A percentile compares a stretch with the other conserved stretches of the same genome.
These are phyloP conservation scores for Elmis aenea DNA, from an alignment of 2,888 invertebrate genomes.

Conservation along the genomic window DNA sequence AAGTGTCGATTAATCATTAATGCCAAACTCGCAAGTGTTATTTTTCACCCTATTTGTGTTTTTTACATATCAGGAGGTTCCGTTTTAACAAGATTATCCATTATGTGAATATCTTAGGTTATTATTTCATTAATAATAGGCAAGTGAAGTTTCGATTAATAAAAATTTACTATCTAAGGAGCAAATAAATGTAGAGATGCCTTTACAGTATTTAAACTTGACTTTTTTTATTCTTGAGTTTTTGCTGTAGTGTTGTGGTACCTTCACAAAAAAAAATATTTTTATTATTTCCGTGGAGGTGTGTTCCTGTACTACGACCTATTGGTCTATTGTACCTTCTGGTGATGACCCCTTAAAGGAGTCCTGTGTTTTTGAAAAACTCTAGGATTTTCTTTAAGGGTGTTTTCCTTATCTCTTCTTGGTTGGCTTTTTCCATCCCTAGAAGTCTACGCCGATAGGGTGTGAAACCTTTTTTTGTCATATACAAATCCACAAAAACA, in stretches of 20 bases:
- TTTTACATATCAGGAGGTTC: background rate
- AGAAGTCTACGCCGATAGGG: too few species aligned
- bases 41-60: background rate
- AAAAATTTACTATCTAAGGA: slow-evolving; percentile 5
- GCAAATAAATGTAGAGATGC: slow-evolving; percentile 22
- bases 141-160: slow-evolving; percentile 4
- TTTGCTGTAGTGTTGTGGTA: background rate
- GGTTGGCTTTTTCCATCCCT: too few species aligned
- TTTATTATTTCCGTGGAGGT: too few species aligned
- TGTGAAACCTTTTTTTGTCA: too few species aligned
- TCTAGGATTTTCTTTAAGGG: too few species aligned
- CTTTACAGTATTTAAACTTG: slow-evolving; percentile 21
- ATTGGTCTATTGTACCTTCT: too few species aligned
- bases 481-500: too few species aligned
- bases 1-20: background rate
- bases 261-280: background rate
- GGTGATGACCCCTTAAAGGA: too few species aligned
- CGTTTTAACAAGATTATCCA: background rate
- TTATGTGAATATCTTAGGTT: background rate
- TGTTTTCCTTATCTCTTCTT: too few species aligned
- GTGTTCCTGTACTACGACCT: too few species aligned
- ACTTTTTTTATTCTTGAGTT: background rate
- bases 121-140: slow-evolving; percentile 15
- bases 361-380: too few species aligned
- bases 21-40: background rate